Conservation (phyloP, 2,888 invertebrate species). For the Xestia xanthographa region DNA sequence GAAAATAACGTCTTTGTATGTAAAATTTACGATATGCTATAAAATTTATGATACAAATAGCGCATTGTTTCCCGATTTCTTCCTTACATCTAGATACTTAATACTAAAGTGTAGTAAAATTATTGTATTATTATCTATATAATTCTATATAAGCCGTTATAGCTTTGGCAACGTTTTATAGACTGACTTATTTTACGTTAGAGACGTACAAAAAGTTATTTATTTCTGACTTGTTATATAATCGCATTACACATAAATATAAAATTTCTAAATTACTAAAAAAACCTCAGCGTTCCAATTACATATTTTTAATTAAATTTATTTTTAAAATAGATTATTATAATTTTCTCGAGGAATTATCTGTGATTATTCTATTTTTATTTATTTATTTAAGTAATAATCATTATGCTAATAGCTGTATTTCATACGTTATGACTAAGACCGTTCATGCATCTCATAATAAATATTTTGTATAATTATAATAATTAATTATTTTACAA, state of each 20-base stretch:
- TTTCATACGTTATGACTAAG: conserved; percentile 54
- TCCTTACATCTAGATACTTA: conserved; percentile 67
- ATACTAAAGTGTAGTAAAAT: conserved; percentile 43
- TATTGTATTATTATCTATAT: conserved; percentile 31
- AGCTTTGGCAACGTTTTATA: conserved; percentile 72
- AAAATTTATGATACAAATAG: conserved; percentile 85
- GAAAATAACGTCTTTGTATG: conserved; percentile 60
- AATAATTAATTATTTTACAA: conserved; percentile 19
- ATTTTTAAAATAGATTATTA: conserved; percentile 42
- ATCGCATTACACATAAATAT: conserved; percentile 50
- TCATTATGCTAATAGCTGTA: conserved; percentile 43
- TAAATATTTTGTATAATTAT: conserved; percentile 38
- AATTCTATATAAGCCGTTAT: conserved; percentile 56
- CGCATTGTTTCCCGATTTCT: conserved; percentile 89
- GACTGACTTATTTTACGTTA: conserved; percentile 50
- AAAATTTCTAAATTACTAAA: conserved; percentile 42
- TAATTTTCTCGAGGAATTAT: conserved; percentile 46
- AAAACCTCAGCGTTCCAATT: conserved; percentile 34
- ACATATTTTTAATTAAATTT: conserved; percentile 23
- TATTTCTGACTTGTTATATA: conserved; percentile 53
- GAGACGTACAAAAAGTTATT: conserved; percentile 60
- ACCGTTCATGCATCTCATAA: conserved; percentile 44
- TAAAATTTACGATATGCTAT: conserved; percentile 82
- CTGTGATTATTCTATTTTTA: conserved; percentile 38
- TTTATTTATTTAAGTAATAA: conserved; percentile 30